These are phyloP conservation scores for Laothoe populi DNA, from an alignment of 2,888 invertebrate species.

Conservation along the genomic window DNA sequence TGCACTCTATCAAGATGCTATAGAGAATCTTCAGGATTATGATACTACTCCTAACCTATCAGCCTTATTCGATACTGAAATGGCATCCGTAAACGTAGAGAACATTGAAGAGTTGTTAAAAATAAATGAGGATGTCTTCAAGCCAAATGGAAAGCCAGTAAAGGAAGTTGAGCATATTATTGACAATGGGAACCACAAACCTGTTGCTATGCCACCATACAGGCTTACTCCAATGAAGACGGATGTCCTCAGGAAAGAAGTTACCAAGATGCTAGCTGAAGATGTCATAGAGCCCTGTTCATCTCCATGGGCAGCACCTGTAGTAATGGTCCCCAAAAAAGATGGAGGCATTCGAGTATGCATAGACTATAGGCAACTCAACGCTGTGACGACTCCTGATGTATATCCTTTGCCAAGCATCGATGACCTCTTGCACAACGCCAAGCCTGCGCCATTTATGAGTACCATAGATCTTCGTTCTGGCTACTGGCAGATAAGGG, in stretches of 20 bases:
- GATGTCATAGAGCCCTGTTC: slow-evolving; percentile 48
- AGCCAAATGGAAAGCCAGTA: no score
- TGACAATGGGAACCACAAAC: slow-evolving; percentile 23
- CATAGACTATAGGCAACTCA: slow-evolving; percentile 50
- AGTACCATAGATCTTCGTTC: slow-evolving; percentile 41
- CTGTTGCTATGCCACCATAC: slow-evolving; percentile 37
- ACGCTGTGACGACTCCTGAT: slow-evolving; percentile 39
- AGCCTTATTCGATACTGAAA: no score
- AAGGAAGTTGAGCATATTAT: slow-evolving; percentile 5
- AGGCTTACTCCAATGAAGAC: slow-evolving; percentile 44
- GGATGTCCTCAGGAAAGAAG: slow-evolving; percentile 40
- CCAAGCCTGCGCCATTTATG: slow-evolving; percentile 43
- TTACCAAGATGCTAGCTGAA: slow-evolving; percentile 47
- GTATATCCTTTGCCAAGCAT: slow-evolving; percentile 39
- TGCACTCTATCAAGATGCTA: no score
- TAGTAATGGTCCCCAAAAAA: slow-evolving; percentile 55
- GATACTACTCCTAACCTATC: no score
- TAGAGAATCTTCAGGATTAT: no score
- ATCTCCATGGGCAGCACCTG: slow-evolving; percentile 55
- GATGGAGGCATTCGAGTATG: slow-evolving; percentile 48
- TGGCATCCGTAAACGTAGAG: no score
- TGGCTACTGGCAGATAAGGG: slow-evolving; percentile 47
- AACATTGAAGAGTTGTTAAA: no score
- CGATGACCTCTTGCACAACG: slow-evolving; percentile 44
- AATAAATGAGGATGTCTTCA: no score